These are phyloP conservation scores for Patagioenas fasciata DNA, from an alignment of 2,113 vertebrate species.

Conservation along the genomic window DNA sequence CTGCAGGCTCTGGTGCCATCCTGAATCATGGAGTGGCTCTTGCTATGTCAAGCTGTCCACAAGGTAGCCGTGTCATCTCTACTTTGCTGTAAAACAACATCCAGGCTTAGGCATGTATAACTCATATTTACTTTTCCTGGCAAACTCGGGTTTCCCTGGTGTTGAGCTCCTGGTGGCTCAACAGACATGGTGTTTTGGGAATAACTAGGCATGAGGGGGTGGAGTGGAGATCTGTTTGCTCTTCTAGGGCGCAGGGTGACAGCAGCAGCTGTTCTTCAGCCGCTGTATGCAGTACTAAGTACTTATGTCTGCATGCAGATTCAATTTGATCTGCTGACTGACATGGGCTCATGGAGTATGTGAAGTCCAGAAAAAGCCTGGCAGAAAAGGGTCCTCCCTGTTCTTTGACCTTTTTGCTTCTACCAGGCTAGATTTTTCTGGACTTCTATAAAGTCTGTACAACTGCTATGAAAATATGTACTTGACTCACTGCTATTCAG, in stretches of 20 bases:
- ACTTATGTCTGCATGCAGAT: background rate
- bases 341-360: background rate
- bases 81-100: background rate
- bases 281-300: background rate
- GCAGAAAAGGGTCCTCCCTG: background rate
- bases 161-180: background rate
- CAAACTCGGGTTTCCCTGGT: background rate
- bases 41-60: background rate
- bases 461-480: background rate
- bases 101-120: background rate
- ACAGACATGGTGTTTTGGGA: background rate
- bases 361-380: conserved; percentile 32
- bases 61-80: background rate
- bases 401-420: conserved; percentile 3
- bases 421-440: background rate
- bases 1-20: background rate
- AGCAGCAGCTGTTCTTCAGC: conserved; percentile 51
- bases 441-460: background rate
- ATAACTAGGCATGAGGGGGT: background rate
- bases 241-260: conserved; percentile 12
- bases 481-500: background rate
- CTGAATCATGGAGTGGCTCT: background rate
- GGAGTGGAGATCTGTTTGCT: background rate
- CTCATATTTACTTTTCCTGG: background rate
- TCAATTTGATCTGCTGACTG: conserved; percentile 40